phyloP scores from a whole-genome alignment of 2,113 vertebrate genomes.

The Rhabdomys dilectus region DNA sequence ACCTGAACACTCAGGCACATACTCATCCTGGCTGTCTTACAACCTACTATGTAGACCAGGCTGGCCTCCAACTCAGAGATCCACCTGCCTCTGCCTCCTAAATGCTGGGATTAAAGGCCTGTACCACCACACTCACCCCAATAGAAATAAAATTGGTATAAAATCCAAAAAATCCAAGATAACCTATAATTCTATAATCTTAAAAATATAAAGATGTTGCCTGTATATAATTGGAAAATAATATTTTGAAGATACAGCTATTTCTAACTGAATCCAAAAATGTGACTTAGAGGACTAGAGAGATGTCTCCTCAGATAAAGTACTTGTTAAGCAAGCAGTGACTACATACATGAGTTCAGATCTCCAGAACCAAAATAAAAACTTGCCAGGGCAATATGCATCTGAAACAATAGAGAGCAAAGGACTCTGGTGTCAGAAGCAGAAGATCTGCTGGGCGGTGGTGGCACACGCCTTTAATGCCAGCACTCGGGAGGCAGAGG shows the following conservation, averaged over 20 bases:
- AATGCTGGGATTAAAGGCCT: not conserved
- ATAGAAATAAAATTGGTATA: not conserved
- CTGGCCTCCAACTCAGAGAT: not conserved
- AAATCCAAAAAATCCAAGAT: not conserved
- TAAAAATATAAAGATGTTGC: not conserved
- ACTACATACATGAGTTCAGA: not conserved
- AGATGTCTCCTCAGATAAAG: not conserved
- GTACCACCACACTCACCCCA: not conserved
- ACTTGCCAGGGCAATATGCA: not conserved
- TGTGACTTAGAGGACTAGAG: not conserved
- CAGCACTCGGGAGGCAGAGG: no score
- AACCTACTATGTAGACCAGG: not conserved
- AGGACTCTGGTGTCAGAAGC: not conserved
- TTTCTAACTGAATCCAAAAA: conserved; percentile 12
- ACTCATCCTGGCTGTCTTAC: not conserved
- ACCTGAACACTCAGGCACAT: not conserved
- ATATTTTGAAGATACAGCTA: conserved; percentile 38
- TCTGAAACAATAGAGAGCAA: not conserved
- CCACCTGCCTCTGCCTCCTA: not conserved
- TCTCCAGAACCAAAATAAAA: not conserved
- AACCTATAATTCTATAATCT: not conserved
- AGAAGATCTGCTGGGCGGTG: no score
- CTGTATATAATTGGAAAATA: conserved; percentile 36
- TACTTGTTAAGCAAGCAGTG: not conserved
- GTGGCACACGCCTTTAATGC: no score